phyloP scores from a whole-genome alignment of 2,888 invertebrate species.

The Mythimna ferrago region DNA sequence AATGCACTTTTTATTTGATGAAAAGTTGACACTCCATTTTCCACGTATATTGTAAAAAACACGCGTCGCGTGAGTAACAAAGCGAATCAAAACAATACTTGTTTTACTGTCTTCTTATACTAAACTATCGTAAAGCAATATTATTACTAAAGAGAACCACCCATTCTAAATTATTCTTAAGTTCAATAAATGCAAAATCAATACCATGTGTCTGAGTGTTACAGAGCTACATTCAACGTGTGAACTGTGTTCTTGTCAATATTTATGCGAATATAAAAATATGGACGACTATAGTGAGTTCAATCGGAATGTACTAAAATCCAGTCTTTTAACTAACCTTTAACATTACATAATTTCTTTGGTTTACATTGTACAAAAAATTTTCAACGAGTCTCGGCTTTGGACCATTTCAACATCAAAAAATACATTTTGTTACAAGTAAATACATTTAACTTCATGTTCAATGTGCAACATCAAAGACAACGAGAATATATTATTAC shows the following conservation, averaged over 20 bases:
- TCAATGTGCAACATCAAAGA: conserved; percentile 67
- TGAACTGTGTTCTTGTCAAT: conserved; percentile 58
- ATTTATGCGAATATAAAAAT: conserved; percentile 71
- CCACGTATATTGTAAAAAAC: conserved; percentile 74
- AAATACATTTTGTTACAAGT: conserved; percentile 70
- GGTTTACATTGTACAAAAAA: conserved; percentile 64
- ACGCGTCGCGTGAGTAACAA: conserved; percentile 58
- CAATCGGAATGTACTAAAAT: conserved; percentile 69
- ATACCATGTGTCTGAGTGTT: conserved; percentile 62
- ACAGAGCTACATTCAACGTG: conserved; percentile 59
- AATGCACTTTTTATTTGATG: conserved; percentile 77
- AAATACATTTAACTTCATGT: conserved; percentile 64
- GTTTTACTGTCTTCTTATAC: conserved; percentile 62
- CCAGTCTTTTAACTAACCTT: conserved; percentile 71
- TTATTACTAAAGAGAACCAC: conserved; percentile 65
- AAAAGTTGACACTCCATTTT: conserved; percentile 77
- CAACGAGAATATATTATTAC: conserved; percentile 66
- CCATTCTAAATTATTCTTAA: conserved; percentile 67
- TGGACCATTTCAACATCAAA: conserved; percentile 75
- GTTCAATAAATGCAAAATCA: conserved; percentile 69
- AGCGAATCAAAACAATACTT: conserved; percentile 58
- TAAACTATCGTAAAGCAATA: conserved; percentile 60
- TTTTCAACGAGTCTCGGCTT: conserved; percentile 61
- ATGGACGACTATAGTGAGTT: conserved; percentile 64
- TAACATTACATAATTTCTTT: conserved; percentile 66